Evolutionary conservation across 2,113 vertebrate genomes (phyloP).

Genomic region (Dipodomys spectabilis): DNA sequence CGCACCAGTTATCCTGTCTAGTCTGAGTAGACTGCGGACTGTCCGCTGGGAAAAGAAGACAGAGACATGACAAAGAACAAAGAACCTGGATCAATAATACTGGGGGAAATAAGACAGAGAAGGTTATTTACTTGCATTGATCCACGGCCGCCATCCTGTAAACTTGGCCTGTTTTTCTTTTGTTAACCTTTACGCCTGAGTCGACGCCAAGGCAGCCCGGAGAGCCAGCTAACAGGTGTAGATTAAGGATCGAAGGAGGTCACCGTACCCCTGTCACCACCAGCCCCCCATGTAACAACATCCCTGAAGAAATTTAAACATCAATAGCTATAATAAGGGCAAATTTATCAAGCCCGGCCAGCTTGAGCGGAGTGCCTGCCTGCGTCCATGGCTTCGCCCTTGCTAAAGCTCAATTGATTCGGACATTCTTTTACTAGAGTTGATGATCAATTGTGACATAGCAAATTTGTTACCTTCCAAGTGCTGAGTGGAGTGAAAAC

Average conservation of each 20-base stretch:
- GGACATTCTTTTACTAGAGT: constrained; percentile 92
- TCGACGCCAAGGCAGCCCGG: constrained; percentile 95
- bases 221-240: constrained; percentile 99
- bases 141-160: constrained; percentile 93
- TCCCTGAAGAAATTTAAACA: constrained; percentile 95
- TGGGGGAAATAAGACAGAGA: constrained; percentile 99
- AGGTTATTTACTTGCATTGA: constrained; percentile 99
- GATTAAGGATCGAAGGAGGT: constrained; percentile 99
- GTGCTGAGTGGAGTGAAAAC: constrained; percentile 86
- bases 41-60: constrained; percentile 90
- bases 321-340: constrained; percentile 95
- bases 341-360: constrained; percentile 93
- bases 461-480: constrained; percentile 91
- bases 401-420: constrained; percentile 92
- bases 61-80: constrained; percentile 94
- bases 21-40: constrained; percentile 87
- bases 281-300: constrained; percentile 93
- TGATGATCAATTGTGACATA: constrained; percentile 93
- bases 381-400: constrained; percentile 88
- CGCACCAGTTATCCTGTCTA: constrained; percentile 89
- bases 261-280: constrained; percentile 94
- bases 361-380: constrained; percentile 87
- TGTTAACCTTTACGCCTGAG: constrained; percentile 99
- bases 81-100: constrained; percentile 96
- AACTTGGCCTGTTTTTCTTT: constrained; percentile 98